Conservation (phyloP, 2,888 invertebrate genomes). For the Sericinus montela region DNA sequence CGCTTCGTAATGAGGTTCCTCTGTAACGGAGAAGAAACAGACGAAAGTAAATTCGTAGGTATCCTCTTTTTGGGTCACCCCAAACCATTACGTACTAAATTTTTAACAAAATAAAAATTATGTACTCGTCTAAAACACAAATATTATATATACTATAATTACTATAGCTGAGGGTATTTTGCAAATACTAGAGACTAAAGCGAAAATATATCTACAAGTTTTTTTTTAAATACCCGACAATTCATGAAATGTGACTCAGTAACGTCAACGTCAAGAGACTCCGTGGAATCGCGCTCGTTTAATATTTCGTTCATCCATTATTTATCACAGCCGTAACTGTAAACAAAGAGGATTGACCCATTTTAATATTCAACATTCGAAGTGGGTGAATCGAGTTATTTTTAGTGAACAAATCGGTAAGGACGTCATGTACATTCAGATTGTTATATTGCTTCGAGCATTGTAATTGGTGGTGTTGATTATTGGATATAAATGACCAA, state of each 20-base stretch:
- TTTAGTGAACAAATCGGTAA: constrained; percentile 12
- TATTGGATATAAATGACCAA: too few relatives aligned
- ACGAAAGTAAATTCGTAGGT: too few relatives aligned
- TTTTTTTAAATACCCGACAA: not conserved
- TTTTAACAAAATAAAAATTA: too few relatives aligned
- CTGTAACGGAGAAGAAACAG: too few relatives aligned
- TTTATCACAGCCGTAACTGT: not conserved
- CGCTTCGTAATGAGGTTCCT: too few relatives aligned
- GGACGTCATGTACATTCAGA: constrained; percentile 11
- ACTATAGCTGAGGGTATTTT: not conserved
- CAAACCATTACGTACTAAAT: too few relatives aligned
- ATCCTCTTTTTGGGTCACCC: too few relatives aligned
- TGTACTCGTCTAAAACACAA: too few relatives aligned
- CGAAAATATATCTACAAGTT: not conserved
- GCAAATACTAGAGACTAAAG: too few relatives aligned
- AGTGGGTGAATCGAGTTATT: constrained; percentile 19
- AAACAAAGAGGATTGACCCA: constrained; percentile 17
- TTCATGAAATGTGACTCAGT: not conserved
- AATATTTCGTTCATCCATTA: not conserved
- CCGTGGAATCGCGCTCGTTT: not conserved
- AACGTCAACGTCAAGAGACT: not conserved
- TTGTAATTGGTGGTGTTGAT: not conserved
- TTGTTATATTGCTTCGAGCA: not conserved
- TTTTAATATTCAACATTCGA: constrained; percentile 25
- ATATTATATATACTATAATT: too few relatives aligned